Percentiles rank a stretch among this genome's conserved stretches.
These are phyloP conservation scores for Fregetta grallaria DNA, from an alignment of 2,113 vertebrate genomes.

Conservation along the genomic window DNA sequence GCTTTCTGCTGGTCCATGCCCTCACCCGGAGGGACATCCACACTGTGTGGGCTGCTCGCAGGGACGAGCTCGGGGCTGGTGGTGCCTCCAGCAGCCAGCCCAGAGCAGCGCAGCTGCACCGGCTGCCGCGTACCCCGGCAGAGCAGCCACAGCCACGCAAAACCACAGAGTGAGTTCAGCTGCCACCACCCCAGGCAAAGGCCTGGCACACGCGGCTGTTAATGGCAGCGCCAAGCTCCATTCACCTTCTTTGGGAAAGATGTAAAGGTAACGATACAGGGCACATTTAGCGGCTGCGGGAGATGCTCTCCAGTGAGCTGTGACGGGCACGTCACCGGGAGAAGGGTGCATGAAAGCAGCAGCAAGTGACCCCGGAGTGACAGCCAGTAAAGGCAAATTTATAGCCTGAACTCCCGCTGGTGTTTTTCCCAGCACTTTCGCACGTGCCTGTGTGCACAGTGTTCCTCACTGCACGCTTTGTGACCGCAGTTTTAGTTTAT, in stretches of 20 bases:
- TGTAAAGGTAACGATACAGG: accelerated
- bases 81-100: not conserved
- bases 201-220: accelerated
- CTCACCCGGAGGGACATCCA: too few species aligned
- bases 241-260: not conserved
- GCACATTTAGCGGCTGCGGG: accelerated
- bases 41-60: not conserved
- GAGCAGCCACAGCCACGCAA: not conserved
- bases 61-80: accelerated
- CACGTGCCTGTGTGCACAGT: not conserved
- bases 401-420: not conserved
- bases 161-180: not conserved
- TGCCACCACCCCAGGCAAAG: not conserved
- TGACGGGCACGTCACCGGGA: not conserved
- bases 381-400: not conserved
- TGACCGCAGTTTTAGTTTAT: not conserved
- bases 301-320: not conserved
- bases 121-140: accelerated
- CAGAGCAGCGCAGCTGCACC: not conserved
- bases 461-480: not conserved
- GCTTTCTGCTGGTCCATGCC: not conserved
- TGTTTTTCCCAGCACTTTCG: not conserved
- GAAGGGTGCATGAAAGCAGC: accelerated
- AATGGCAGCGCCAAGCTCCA: accelerated
- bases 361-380: not conserved